phyloP scores from a whole-genome alignment of 2,888 invertebrate species.

The Acleris literana region DNA sequence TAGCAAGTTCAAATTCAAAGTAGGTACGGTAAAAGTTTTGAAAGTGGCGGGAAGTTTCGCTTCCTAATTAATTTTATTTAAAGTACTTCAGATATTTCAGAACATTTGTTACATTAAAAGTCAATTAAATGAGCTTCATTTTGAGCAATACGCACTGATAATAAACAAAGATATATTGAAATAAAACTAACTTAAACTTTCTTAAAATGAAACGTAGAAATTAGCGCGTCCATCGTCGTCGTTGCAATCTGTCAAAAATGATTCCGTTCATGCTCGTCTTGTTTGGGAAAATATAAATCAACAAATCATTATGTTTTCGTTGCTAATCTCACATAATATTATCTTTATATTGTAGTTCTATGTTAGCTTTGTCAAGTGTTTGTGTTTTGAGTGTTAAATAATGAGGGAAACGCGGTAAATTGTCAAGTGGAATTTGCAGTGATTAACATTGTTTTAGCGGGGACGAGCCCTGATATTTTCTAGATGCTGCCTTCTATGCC shows the following conservation, averaged over 20 bases:
- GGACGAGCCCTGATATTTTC: conserved; percentile 54
- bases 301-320: conserved; percentile 28
- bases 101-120: conserved; percentile 18
- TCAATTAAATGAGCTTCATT: conserved; percentile 9
- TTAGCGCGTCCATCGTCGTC: conserved; percentile 52
- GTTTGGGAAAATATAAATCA: conserved; percentile 43
- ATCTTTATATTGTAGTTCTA: conserved; percentile 48
- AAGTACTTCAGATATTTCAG: not conserved
- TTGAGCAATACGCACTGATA: not conserved
- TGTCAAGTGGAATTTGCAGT: conserved; percentile 45
- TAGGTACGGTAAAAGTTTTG: conserved; percentile 10
- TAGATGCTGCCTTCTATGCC: conserved; percentile 83
- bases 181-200: conserved; percentile 32
- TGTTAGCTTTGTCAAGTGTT: conserved; percentile 41
- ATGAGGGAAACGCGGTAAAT: conserved; percentile 50
- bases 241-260: conserved; percentile 72
- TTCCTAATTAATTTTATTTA: conserved; percentile 15
- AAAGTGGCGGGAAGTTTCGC: conserved; percentile 32
- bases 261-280: conserved; percentile 63
- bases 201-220: conserved; percentile 61
- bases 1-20: not conserved
- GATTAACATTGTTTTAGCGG: conserved; percentile 55
- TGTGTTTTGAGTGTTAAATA: conserved; percentile 48
- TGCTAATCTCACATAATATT: conserved; percentile 45
- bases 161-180: not conserved